phyloP scores from a whole-genome alignment of 2,113 vertebrate genomes.

The Oryzias javanicus region DNA sequence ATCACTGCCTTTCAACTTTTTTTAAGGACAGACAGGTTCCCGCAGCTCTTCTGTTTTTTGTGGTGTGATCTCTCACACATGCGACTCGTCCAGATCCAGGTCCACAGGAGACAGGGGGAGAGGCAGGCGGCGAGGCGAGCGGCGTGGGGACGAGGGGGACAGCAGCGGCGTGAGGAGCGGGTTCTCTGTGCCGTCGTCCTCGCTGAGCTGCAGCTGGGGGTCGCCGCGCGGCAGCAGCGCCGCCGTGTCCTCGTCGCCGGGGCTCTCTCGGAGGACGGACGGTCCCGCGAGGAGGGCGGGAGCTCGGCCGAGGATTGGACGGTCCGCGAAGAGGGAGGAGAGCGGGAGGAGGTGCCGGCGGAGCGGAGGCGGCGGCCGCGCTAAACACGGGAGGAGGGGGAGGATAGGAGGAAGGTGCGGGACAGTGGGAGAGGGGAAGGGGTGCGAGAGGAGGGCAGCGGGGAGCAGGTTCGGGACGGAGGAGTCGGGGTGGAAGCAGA shows the following conservation, averaged over 20 bases:
- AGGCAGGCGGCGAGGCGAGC: constrained; percentile 36
- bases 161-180: constrained; percentile 83
- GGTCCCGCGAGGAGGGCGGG: too few species aligned
- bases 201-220: constrained; percentile 82
- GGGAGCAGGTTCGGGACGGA: constrained; percentile 60
- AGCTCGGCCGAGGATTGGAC: too few species aligned
- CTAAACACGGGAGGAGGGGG: constrained; percentile 67
- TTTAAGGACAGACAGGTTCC: too few species aligned
- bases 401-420: constrained; percentile 58
- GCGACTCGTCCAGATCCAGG: constrained; percentile 89
- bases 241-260: constrained; percentile 88
- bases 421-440: constrained; percentile 71
- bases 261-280: constrained; percentile 78
- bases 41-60: neutral
- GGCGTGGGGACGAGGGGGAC: constrained; percentile 55
- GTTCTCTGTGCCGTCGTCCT: constrained; percentile 86
- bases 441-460: constrained; percentile 58
- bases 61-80: constrained; percentile 82
- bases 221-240: constrained; percentile 83
- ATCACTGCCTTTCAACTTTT: too few species aligned
- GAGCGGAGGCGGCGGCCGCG: constrained; percentile 50
- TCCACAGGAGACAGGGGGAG: constrained; percentile 79
- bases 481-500: constrained; percentile 65
- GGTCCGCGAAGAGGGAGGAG: too few species aligned
- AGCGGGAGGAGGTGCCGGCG: constrained; percentile 43